Conservation (phyloP, 1,140 invertebrate genomes). For the Drosophila jambulina region DNA sequence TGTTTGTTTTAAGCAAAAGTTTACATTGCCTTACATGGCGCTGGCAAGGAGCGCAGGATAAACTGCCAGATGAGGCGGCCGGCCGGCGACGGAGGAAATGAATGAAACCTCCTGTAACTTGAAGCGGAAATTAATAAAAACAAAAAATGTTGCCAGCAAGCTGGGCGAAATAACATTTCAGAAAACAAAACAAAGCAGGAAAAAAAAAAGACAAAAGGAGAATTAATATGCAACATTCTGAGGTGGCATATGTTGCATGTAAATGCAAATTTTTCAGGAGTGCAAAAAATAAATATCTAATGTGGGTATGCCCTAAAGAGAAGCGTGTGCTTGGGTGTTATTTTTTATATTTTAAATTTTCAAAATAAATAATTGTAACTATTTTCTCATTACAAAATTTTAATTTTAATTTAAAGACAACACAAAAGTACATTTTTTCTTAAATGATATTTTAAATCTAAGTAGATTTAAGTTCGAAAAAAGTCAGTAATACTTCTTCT, state of each 20-base stretch:
- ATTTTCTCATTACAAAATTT: too few relatives aligned
- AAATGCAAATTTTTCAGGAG: slow-evolving; percentile 47
- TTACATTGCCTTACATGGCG: slow-evolving; percentile 35
- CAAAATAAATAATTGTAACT: not conserved
- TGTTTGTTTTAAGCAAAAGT: slow-evolving; percentile 76
- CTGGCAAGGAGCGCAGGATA: slow-evolving; percentile 8
- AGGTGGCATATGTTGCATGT: slow-evolving; percentile 67
- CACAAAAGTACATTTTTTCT: too few relatives aligned
- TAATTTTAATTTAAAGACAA: too few relatives aligned
- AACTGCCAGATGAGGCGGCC: slow-evolving; percentile 14
- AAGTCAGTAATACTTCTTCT: too few relatives aligned
- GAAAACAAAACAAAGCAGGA: not conserved
- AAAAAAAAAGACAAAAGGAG: slow-evolving; percentile 34
- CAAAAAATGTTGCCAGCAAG: slow-evolving; percentile 44
- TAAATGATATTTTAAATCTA: too few relatives aligned
- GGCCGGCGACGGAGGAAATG: slow-evolving; percentile 13
- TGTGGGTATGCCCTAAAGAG: not conserved
- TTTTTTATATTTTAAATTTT: not conserved
- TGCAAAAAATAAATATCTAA: not conserved
- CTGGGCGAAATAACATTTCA: slow-evolving; percentile 36
- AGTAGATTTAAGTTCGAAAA: too few relatives aligned
- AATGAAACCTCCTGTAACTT: slow-evolving; percentile 48
- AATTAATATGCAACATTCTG: slow-evolving; percentile 76
- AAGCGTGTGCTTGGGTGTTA: not conserved
- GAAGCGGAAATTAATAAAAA: slow-evolving; percentile 72